A percentile compares a stretch with the other conserved stretches of the same genome.
Conservation (phyloP, 2,113 vertebrate genomes). For the Parotia lawesii region DNA sequence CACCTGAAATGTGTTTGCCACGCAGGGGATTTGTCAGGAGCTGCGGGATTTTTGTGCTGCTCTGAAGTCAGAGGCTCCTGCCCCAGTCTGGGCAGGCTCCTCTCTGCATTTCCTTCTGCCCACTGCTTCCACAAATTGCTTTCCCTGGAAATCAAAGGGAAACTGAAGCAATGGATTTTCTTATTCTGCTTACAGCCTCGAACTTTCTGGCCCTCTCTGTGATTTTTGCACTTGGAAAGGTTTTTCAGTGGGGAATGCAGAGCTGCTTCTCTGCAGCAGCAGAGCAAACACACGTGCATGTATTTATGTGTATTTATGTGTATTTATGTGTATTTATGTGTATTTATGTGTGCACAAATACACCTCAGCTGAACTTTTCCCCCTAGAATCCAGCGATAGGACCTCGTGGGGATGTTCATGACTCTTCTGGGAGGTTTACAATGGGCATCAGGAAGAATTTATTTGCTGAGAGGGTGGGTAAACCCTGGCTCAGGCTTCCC, state of each 20-base stretch:
- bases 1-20: background rate
- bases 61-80: background rate
- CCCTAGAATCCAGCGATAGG: background rate
- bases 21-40: background rate
- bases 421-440: background rate
- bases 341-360: background rate
- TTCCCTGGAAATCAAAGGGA: background rate
- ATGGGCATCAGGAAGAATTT: background rate
- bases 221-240: background rate
- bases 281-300: fast-evolving
- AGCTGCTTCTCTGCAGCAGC: background rate
- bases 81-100: background rate
- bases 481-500: background rate
- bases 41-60: background rate
- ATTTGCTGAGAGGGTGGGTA: background rate
- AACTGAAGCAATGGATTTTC: background rate
- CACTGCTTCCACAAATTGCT: background rate
- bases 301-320: too few species aligned
- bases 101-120: background rate
- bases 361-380: background rate
- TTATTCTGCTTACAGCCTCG: background rate
- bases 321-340: too few species aligned
- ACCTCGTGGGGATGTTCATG: fast-evolving
- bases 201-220: background rate
- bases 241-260: background rate